These are phyloP conservation scores for Amphipyra berbera DNA, from an alignment of 2,888 invertebrate genomes.

Conservation along the genomic window DNA sequence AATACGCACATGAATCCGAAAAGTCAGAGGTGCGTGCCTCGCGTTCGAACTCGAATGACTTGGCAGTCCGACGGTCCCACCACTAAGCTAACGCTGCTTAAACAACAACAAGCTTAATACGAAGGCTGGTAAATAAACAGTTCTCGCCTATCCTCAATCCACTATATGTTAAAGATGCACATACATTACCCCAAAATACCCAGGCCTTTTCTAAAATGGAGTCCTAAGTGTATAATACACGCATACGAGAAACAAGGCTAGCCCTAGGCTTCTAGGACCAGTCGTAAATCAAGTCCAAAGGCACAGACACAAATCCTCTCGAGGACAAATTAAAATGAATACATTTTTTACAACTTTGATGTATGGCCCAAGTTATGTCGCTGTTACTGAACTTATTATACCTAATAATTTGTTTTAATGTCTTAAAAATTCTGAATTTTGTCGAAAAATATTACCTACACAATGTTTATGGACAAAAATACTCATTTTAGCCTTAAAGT, in stretches of 20 bases:
- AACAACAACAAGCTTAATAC: background rate
- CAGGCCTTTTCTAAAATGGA: background rate
- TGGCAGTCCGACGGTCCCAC: too few species aligned
- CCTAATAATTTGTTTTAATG: background rate
- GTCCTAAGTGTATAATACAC: background rate
- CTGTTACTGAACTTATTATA: background rate
- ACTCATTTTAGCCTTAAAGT: too few species aligned
- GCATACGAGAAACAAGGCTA: constrained; percentile 15
- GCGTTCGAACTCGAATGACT: too few species aligned
- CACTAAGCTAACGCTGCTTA: too few species aligned
- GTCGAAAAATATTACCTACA: too few species aligned
- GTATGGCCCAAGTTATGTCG: constrained; percentile 50
- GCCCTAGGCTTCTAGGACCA: constrained; percentile 28
- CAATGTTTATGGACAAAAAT: too few species aligned
- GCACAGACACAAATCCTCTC: constrained; percentile 71
- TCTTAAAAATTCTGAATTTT: background rate
- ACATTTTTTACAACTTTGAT: constrained; percentile 66
- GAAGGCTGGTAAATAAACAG: background rate
- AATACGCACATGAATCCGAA: too few species aligned
- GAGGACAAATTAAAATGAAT: constrained; percentile 81
- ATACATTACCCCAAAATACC: background rate
- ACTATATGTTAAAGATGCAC: background rate
- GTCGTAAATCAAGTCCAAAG: constrained; percentile 70
- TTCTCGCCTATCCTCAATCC: background rate
- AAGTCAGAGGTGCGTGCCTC: too few species aligned